A percentile compares a stretch with the other conserved stretches of the same genome.
phyloP scores from a whole-genome alignment of 2,888 invertebrate genomes.

The Drosophila macrothrix region DNA sequence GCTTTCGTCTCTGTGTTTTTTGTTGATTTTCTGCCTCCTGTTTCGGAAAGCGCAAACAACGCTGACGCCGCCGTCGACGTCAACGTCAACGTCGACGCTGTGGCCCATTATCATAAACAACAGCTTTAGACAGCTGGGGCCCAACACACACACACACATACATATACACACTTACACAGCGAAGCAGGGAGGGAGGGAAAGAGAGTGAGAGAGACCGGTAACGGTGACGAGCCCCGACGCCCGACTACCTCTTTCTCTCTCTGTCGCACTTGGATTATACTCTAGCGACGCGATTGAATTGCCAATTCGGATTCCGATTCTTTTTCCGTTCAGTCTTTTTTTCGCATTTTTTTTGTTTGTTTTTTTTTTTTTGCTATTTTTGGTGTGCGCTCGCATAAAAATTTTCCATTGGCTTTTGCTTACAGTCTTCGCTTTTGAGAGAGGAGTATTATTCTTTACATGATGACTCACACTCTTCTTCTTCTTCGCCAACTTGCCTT shows the following conservation, averaged over 20 bases:
- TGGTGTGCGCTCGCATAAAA: slow-evolving; percentile 32
- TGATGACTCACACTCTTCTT: slow-evolving; percentile 45
- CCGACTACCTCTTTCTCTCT: slow-evolving; percentile 30
- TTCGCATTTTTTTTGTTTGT: slow-evolving; percentile 1
- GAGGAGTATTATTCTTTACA: slow-evolving; percentile 37
- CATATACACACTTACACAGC: not conserved
- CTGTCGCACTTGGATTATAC: slow-evolving; percentile 56
- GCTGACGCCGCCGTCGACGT: slow-evolving; percentile 19
- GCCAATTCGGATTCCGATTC: slow-evolving; percentile 57
- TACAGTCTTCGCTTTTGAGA: slow-evolving; percentile 19
- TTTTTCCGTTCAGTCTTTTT: slow-evolving; percentile 35
- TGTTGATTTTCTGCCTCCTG: slow-evolving; percentile 36
- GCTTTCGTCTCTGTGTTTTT: slow-evolving; percentile 24
- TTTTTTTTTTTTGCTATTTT: slow-evolving; percentile 6
- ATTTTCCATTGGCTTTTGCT: slow-evolving; percentile 68
- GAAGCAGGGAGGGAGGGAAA: not conserved
- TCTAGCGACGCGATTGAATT: slow-evolving; percentile 49
- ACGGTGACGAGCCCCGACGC: slow-evolving; percentile 33
- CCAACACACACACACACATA: slow-evolving; percentile 18
- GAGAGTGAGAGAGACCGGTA: slow-evolving; percentile 1
- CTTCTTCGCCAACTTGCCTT: slow-evolving; percentile 7
- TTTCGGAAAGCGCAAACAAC: slow-evolving; percentile 57
- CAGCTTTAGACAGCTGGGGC: slow-evolving; percentile 77
- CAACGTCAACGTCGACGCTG: slow-evolving; percentile 27
- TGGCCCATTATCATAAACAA: slow-evolving; percentile 75